Base-by-base conservation (phyloP, 2,113 vertebrate genomes). In the Tenrec ecaudatus region DNA sequence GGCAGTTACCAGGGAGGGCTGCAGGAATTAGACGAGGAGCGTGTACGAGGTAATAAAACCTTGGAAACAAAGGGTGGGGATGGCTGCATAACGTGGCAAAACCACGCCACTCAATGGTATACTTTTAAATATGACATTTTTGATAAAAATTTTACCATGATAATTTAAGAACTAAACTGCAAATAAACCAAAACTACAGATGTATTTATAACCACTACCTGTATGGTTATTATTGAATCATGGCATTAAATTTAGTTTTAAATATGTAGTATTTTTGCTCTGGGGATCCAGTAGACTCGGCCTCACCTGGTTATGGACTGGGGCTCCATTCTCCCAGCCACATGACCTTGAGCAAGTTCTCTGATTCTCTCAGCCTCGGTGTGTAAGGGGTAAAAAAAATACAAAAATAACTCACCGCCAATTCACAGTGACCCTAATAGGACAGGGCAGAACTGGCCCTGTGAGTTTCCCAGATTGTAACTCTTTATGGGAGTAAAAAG, bases 161-260 rank as follows among this genome's bases (percentile, higher is more conserved):
- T 69, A 71, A 71, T 29, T 68, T 31, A 36, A 73, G n/a, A 73
- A 71, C n/a, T 62, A 94, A 11, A 36, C 3, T 7, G 17, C 83
- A 96, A 93, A 77, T 60, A 92, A 93, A 88, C 17, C 29, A 83
- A 89, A 31, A 79, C 40, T 86, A 90, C 47, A 95, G 77, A 77
- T 47, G 19, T 15, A 86, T 38, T 43, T 81, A 17, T 73, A 87
- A 86, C 87, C 57, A 92, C 60, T 25, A 22, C 80, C 31, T 79
- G 33, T 64, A 60, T 38, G 71, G 92, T 5, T 88, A 76, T 47
- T 40, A 89, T 0, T 89, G 29, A 88, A 79, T 62, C 38, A 43
- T 4, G 1, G 57, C 77, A 82, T 29, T 89, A 80, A 62, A 81
- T n/a, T 76, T 29, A 79, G 12, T 12, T 9, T 80, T 80, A 82